Evolutionary conservation across 2,888 invertebrate species (phyloP).

Genomic region (Scaptomyza parva): DNA sequence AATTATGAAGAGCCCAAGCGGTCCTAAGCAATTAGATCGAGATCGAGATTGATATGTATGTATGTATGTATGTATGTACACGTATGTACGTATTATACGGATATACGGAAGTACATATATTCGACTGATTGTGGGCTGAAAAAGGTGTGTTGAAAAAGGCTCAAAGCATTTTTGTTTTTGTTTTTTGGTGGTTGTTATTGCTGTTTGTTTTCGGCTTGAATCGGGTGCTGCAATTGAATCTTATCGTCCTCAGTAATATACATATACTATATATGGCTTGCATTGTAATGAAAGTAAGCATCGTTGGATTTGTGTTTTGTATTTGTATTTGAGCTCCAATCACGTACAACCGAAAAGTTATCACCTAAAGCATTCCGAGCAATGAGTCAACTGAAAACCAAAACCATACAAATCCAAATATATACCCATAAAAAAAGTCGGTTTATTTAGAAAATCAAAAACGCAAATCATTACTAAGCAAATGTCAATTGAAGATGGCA

Average conservation of each 20-base stretch:
- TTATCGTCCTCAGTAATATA: slow-evolving; percentile 45
- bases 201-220: too few species aligned
- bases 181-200: too few species aligned
- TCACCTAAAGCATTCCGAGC: slow-evolving; percentile 81
- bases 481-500: slow-evolving; percentile 51
- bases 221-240: slow-evolving; percentile 43
- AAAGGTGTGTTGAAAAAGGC: slow-evolving; percentile 32
- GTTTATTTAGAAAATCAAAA: slow-evolving; percentile 22
- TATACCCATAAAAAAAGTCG: slow-evolving; percentile 30
- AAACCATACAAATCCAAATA: slow-evolving; percentile 39
- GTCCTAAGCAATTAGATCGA: slow-evolving; percentile 43
- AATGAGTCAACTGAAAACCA: slow-evolving; percentile 69
- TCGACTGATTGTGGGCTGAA: slow-evolving; percentile 48
- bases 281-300: slow-evolving; percentile 58
- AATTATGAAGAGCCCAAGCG: slow-evolving; percentile 57
- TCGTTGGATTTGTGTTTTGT: slow-evolving; percentile 42
- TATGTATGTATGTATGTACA: slow-evolving; percentile 9
- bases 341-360: slow-evolving; percentile 61
- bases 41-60: slow-evolving; percentile 14
- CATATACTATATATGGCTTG: slow-evolving; percentile 44
- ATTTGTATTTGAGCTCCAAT: slow-evolving; percentile 59
- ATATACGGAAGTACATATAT: slow-evolving; percentile 28
- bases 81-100: slow-evolving; percentile 2
- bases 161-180: slow-evolving; percentile 25
- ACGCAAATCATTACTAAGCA: slow-evolving; percentile 30